Base-by-base conservation (phyloP, 2,797 vertebrate genomes). In the Channa striata region DNA sequence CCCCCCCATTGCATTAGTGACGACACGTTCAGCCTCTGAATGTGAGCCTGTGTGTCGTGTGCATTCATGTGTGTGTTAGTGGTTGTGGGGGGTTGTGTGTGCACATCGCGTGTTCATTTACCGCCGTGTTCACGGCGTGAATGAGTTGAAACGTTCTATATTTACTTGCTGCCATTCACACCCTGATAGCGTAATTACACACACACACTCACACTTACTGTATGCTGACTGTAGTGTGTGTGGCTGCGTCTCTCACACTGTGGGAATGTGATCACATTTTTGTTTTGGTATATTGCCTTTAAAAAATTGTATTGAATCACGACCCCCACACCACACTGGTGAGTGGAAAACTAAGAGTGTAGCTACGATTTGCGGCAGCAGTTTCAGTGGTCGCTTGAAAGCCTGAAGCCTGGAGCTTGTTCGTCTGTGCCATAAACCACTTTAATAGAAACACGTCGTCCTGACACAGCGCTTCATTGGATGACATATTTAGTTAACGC, bases 81-180 rank as follows among this genome's bases (percentile, higher is more conserved):
- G 62, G 59, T 43, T 75, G 82, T 74, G 84, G 75, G 83, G 80
- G 81, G 25, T 25, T 75, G 78, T 76, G 51, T 50, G 73, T 79
- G 66, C 78, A 61, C 72, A 87, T 89, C 49, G 80, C 77, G 77
- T 93, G 89, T 79, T 87, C 81, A 74, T 84, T 70, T 80, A 54
- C 73, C 69, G 78, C 79, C 71, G 77, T 25, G 80, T 80, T 78
- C 50, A 16, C 49, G 77, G 78, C 83, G 67, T 73, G 72, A 83
- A 81, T 65, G 85, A 90, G 83, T 80, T 86, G 81, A 88, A 87
- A 83, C 34, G 36, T 83, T 87, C 91, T 91, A 87, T 91, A 89
- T 90, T 90, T 92, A 89, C 82, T 82, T 59, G 13, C 74, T 77
- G 78, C 74, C 77, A 87, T 87, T 87, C 83, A 88, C 82, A 84